phyloP scores from a whole-genome alignment of 2,113 vertebrate genomes.

The Blennius ocellaris region DNA sequence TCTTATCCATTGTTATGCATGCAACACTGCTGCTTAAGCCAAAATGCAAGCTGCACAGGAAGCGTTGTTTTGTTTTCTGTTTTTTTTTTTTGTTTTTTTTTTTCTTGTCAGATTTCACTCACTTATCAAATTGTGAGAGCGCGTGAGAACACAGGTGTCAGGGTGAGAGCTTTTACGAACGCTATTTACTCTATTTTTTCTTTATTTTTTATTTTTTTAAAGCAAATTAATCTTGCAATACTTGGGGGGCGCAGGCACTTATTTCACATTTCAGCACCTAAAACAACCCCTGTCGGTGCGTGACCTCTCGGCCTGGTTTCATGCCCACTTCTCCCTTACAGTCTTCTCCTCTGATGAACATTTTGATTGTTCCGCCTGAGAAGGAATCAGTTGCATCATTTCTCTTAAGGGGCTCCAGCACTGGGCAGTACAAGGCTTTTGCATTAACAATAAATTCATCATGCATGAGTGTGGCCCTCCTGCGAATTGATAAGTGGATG shows the following conservation, averaged over 20 bases:
- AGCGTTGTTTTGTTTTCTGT: conserved; percentile 35
- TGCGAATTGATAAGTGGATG: conserved; percentile 73
- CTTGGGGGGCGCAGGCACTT: too few relatives aligned
- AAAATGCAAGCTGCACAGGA: conserved; percentile 64
- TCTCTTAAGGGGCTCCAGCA: conserved; percentile 64
- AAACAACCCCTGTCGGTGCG: background rate
- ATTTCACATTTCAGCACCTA: too few relatives aligned
- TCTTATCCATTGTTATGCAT: conserved; percentile 51
- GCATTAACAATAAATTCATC: conserved; percentile 82
- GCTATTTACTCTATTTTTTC: too few relatives aligned
- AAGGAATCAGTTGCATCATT: conserved; percentile 78
- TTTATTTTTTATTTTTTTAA: too few relatives aligned
- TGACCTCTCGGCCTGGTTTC: conserved; percentile 33
- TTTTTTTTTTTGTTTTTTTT: conserved; percentile 11
- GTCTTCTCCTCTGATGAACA: conserved; percentile 75
- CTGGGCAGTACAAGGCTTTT: conserved; percentile 79
- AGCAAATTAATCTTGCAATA: too few relatives aligned
- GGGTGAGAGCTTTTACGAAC: background rate
- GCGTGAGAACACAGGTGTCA: conserved; percentile 1
- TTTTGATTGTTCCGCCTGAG: conserved; percentile 74
- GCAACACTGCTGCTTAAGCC: conserved; percentile 35
- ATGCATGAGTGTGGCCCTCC: conserved; percentile 75
- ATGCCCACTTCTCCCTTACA: conserved; percentile 28
- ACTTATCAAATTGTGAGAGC: background rate
- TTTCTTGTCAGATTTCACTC: conserved; percentile 41